Conservation (phyloP, 2,797 vertebrate genomes). For the Nyctibius grandis region DNA sequence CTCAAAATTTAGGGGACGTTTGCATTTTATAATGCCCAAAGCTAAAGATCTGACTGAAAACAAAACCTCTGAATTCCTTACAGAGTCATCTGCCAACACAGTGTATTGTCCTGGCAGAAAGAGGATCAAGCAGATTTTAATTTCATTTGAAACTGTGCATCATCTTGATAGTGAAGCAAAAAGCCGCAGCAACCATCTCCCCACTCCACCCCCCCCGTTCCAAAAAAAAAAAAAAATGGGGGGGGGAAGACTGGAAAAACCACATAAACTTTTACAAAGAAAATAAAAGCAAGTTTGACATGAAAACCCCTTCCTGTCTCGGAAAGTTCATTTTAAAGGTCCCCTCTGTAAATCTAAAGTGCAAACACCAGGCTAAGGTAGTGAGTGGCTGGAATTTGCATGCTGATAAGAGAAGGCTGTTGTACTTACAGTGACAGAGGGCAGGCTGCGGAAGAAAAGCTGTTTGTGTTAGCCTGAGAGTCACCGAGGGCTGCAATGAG, state of each 20-base stretch:
- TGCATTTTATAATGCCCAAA: slow-evolving; percentile 23
- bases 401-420: slow-evolving; percentile 83
- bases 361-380: slow-evolving; percentile 72
- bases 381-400: slow-evolving; percentile 77
- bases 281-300: slow-evolving; percentile 74
- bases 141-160: slow-evolving; percentile 60
- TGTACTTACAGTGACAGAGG: slow-evolving; percentile 95
- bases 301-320: slow-evolving; percentile 64
- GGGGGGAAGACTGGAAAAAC: not conserved
- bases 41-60: slow-evolving; percentile 30
- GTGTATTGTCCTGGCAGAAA: slow-evolving; percentile 43
- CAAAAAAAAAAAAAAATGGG: not conserved
- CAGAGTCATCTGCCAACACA: slow-evolving; percentile 48
- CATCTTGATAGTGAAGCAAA: slow-evolving; percentile 50
- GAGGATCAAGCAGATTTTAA: slow-evolving; percentile 27
- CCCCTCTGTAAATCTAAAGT: slow-evolving; percentile 68
- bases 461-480: slow-evolving; percentile 92
- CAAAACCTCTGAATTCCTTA: slow-evolving; percentile 40
- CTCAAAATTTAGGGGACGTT: slow-evolving; percentile 43
- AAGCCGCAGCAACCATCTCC: slow-evolving; percentile 29
- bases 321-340: slow-evolving; percentile 74
- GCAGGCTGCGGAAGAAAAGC: slow-evolving; percentile 88
- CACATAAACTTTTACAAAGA: slow-evolving; percentile 72
- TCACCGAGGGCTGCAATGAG: slow-evolving; percentile 89
- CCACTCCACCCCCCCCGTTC: not conserved